Percentiles rank a stretch among this genome's conserved stretches.
These are phyloP conservation scores for Aphelocoma coerulescens DNA, from an alignment of 2,113 vertebrate genomes.

Conservation along the genomic window DNA sequence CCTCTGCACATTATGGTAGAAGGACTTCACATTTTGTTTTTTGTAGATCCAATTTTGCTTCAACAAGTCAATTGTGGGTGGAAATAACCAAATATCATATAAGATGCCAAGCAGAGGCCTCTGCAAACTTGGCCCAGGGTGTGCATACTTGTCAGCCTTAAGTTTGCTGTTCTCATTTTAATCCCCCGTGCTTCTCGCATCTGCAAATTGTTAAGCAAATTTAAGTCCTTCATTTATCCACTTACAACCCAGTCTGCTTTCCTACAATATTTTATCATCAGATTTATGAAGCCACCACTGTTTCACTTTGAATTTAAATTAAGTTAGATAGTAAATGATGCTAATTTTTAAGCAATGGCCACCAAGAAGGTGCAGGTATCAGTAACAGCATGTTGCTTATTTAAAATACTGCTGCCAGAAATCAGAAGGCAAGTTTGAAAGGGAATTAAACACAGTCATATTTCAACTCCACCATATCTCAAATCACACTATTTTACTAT, in stretches of 20 bases:
- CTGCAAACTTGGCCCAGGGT: conserved; percentile 23
- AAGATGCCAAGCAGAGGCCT: conserved; percentile 49
- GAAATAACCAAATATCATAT: conserved; percentile 31
- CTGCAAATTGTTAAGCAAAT: conserved; percentile 50
- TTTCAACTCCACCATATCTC: background rate
- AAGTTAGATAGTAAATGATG: background rate
- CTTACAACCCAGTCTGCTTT: background rate
- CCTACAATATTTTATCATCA: background rate
- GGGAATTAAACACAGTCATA: background rate
- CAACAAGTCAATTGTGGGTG: conserved; percentile 28
- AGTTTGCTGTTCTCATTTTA: conserved; percentile 35
- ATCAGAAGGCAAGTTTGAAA: background rate
- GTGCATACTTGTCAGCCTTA: background rate
- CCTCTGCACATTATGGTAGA: background rate
- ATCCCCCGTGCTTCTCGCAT: conserved; percentile 14
- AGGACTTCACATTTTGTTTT: conserved; percentile 20
- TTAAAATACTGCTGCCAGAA: background rate
- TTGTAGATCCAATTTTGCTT: conserved; percentile 51
- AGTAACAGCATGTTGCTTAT: background rate
- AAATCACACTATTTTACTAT: background rate
- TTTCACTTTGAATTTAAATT: background rate
- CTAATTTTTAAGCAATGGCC: background rate
- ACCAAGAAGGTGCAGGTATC: background rate
- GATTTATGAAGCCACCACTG: background rate
- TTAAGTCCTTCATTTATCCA: conserved; percentile 19